phyloP scores from a whole-genome alignment of 2,888 invertebrate species.

The Tridacna crocea region DNA sequence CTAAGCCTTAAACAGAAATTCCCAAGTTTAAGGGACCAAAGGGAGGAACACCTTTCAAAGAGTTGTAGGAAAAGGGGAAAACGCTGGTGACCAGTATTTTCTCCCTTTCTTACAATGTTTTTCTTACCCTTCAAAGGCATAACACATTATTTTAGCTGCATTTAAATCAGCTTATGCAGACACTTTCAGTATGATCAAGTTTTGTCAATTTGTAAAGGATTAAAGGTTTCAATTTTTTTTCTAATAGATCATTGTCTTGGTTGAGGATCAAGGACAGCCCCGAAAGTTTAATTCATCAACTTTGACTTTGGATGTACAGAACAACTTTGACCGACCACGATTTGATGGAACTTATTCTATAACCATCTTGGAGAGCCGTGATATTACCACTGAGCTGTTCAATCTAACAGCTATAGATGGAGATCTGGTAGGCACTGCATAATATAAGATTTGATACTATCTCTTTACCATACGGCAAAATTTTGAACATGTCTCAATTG shows the following conservation, averaged over 20 bases:
- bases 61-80: not conserved
- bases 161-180: too few species aligned
- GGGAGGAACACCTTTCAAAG: not conserved
- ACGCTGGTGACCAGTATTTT: not conserved
- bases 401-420: conserved; percentile 68
- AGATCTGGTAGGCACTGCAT: conserved; percentile 64
- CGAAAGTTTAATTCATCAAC: conserved; percentile 57
- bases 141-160: too few species aligned
- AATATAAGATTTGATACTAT: not conserved
- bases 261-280: conserved; percentile 75
- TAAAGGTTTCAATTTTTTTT: not conserved
- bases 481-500: too few species aligned
- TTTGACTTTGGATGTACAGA: conserved; percentile 66
- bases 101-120: not conserved
- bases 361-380: conserved; percentile 70
- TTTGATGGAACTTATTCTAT: conserved; percentile 52
- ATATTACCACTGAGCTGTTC: conserved; percentile 65
- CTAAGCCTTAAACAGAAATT: too few species aligned
- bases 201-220: too few species aligned
- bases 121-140: not conserved
- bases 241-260: conserved; percentile 74
- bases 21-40: too few species aligned
- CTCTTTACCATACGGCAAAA: not conserved
- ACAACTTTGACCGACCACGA: conserved; percentile 73
- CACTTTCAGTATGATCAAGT: too few species aligned